Percentiles rank a stretch among this genome's conserved stretches.
These are phyloP conservation scores for Synanthedon myopaeformis DNA, from an alignment of 2,888 invertebrate genomes.

Conservation along the genomic window DNA sequence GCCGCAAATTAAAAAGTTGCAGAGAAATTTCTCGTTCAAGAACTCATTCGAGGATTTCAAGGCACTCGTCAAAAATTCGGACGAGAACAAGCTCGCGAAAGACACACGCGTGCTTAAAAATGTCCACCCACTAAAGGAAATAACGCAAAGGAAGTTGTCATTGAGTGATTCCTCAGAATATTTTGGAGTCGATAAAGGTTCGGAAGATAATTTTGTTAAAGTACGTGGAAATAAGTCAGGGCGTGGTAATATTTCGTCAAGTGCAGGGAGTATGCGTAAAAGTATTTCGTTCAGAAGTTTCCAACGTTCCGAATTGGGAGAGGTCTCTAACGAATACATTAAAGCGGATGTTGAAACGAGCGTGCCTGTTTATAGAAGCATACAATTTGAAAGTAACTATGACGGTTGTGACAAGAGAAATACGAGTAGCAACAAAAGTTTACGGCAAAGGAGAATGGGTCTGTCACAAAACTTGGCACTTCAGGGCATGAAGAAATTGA, in stretches of 20 bases:
- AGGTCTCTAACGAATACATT: slow-evolving; percentile 8
- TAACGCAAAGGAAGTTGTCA: slow-evolving; percentile 1
- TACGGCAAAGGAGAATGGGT: slow-evolving; percentile 30
- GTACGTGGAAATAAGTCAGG: no score
- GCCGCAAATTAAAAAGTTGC: slow-evolving; percentile 45
- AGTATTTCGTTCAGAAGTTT: no score
- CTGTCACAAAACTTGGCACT: slow-evolving; percentile 25
- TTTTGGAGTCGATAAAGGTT: no score
- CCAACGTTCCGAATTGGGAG: no score
- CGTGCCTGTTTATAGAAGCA: slow-evolving; percentile 26
- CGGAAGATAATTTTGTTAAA: no score
- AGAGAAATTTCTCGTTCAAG: slow-evolving; percentile 40
- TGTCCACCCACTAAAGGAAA: slow-evolving; percentile 24
- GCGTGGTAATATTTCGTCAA: no score
- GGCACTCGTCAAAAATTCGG: slow-evolving; percentile 16
- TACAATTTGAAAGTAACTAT: slow-evolving; percentile 20
- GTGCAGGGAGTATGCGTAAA: no score
- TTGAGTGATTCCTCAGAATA: no score
- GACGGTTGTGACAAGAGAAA: slow-evolving; percentile 8
- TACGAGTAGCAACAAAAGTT: slow-evolving; percentile 5
- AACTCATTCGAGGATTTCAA: slow-evolving; percentile 28
- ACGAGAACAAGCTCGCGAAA: slow-evolving; percentile 15
- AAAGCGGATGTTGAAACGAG: slow-evolving; percentile 16
- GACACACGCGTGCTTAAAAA: slow-evolving; percentile 23
- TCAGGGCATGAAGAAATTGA: slow-evolving; percentile 23